Conservation (phyloP, 2,113 vertebrate genomes). For the Heterochromis multidens region DNA sequence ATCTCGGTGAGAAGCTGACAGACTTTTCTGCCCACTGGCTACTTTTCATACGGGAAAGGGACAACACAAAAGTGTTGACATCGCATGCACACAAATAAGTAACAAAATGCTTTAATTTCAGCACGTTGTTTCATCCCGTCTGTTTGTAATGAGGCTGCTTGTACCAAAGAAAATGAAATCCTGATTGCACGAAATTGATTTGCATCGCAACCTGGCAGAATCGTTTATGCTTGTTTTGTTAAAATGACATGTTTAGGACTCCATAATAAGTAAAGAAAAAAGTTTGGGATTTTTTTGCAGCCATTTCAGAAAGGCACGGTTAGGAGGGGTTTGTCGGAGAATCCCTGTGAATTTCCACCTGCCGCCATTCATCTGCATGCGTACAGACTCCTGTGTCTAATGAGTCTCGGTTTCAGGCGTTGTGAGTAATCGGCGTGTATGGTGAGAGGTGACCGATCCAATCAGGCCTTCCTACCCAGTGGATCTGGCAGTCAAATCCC, state of each 20-base stretch:
- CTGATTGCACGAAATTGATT: background rate
- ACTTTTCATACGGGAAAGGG: background rate
- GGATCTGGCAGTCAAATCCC: constrained; percentile 59
- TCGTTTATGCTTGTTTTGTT: background rate
- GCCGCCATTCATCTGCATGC: background rate
- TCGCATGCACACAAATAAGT: background rate
- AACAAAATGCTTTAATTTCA: background rate
- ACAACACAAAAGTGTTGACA: background rate
- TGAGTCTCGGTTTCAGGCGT: constrained; percentile 22
- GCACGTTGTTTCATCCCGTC: background rate
- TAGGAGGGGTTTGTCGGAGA: background rate
- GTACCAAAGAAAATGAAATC: background rate
- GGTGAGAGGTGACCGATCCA: constrained; percentile 57
- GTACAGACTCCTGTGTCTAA: constrained; percentile 27
- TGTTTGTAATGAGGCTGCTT: background rate
- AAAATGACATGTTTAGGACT: background rate
- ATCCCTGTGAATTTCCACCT: background rate
- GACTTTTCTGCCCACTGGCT: background rate
- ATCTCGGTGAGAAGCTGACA: background rate
- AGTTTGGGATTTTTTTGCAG: background rate
- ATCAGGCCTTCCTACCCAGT: constrained; percentile 52
- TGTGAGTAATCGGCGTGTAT: constrained; percentile 9
- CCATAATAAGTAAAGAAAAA: background rate
- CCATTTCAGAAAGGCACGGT: background rate
- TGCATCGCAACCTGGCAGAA: background rate